phyloP scores from a whole-genome alignment of 2,797 vertebrate genomes.

The Carapus acus region DNA sequence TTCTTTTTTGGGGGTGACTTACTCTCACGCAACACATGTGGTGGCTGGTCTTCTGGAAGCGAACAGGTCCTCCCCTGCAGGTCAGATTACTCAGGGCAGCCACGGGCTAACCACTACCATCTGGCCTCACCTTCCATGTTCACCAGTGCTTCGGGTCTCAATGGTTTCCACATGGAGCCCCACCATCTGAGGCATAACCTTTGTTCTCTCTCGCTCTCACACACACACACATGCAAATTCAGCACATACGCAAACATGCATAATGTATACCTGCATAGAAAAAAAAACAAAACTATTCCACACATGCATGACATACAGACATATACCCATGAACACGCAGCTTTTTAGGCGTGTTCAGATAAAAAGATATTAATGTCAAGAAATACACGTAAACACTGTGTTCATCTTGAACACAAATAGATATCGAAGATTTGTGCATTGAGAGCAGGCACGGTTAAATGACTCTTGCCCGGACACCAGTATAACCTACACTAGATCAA shows the following conservation, averaged over 20 bases:
- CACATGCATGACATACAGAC: not conserved
- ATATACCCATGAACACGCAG: too few relatives aligned
- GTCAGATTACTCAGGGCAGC: constrained; percentile 67
- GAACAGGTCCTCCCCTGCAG: constrained; percentile 60
- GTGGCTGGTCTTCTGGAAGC: constrained; percentile 60
- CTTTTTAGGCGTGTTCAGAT: too few relatives aligned
- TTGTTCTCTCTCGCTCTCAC: constrained; percentile 26
- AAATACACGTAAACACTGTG: not conserved
- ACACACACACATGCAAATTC: not conserved
- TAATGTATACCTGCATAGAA: too few relatives aligned
- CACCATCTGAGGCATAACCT: constrained; percentile 55
- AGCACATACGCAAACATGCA: too few relatives aligned
- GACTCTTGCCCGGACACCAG: too few relatives aligned
- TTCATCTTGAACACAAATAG: too few relatives aligned
- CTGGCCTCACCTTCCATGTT: constrained; percentile 63
- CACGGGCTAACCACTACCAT: constrained; percentile 70
- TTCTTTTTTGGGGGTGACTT: too few relatives aligned
- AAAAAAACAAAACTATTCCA: too few relatives aligned
- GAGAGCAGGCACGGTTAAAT: too few relatives aligned
- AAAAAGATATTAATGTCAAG: too few relatives aligned
- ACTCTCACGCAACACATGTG: constrained; percentile 69
- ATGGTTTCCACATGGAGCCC: constrained; percentile 71
- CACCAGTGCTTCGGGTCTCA: constrained; percentile 48
- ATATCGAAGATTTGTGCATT: too few relatives aligned
- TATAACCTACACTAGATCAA: too few relatives aligned